Percentiles rank a stretch among this genome's conserved stretches.
phyloP scores from a whole-genome alignment of 2,797 vertebrate genomes.

The Perodicticus potto region DNA sequence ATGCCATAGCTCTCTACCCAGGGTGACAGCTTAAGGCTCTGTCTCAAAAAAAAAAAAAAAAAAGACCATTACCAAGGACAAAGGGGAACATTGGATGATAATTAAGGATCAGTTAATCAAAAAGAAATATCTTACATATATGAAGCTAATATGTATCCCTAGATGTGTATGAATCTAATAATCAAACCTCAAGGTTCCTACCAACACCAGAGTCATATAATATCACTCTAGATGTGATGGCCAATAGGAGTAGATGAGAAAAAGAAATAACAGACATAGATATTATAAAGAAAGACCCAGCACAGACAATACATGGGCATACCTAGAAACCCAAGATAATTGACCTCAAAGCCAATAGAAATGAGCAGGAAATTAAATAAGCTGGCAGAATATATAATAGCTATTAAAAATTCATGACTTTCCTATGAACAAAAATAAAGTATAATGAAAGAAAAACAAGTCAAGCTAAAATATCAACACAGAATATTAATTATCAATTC shows the following conservation, averaged over 20 bases:
- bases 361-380: constrained; percentile 1
- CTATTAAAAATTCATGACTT: neutral
- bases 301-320: neutral
- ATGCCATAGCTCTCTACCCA: too few species aligned
- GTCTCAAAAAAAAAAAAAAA: too few species aligned
- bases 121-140: neutral
- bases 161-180: neutral
- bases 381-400: neutral
- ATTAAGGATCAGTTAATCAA: neutral
- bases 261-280: neutral
- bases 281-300: neutral
- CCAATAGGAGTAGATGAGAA: neutral
- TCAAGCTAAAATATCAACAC: constrained; percentile 1
- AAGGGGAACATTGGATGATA: neutral
- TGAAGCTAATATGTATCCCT: neutral
- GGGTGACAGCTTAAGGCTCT: too few species aligned
- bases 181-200: neutral
- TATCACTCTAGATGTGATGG: neutral
- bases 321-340: neutral
- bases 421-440: neutral
- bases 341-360: neutral
- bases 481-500: constrained; percentile 22
- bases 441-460: constrained; percentile 13
- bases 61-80: neutral
- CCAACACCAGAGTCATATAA: neutral